Evolutionary conservation across 2,888 invertebrate species (phyloP), one percentile per base, ranked within the genome.

Genomic region (Petrolisthes cinctipes): DNA sequence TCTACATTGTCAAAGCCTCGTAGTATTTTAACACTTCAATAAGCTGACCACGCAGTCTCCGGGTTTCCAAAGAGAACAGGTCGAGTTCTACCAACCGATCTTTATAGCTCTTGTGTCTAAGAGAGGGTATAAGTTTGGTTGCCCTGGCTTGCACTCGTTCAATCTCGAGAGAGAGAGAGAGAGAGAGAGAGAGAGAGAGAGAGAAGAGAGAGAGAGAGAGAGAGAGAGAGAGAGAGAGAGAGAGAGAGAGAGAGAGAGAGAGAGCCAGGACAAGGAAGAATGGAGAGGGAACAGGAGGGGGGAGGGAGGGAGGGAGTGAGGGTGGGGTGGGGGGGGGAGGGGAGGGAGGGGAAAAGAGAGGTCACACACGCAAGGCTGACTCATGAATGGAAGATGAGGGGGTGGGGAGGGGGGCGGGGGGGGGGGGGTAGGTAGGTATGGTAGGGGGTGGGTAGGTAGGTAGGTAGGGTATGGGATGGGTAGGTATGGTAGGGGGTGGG

Each of bases 131-230:
- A n/a, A n/a, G n/a, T n/a, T n/a, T n/a, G n/a, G n/a, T n/a, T n/a
- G n/a, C n/a, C n/a, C n/a, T n/a, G n/a, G n/a, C n/a, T n/a, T n/a
- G n/a, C n/a, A n/a, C n/a, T n/a, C n/a, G n/a, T n/a, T n/a, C n/a
- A n/a, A n/a, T n/a, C n/a, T n/a, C n/a, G 66, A 66, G 66, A 66
- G 66, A 66, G 66, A 66, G 66, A 66, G 66, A 66, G 66, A 66
- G 66, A 66, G 66, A 66, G 66, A 66, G 66, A 66, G 66, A 66
- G 66, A 66, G 66, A 66, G 66, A 66, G 66, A 66, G 66, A 66
- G 66, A 66, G 66, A 11, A 3, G 17, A 66, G 14, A 17, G 14
- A 66, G 66, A 17, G 14, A 66, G 17, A 66, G 17, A 14, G 17
- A 66, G 11, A 66, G 17, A 66, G 11, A 17, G 17, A 66, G 11